Evolutionary conservation across 2,797 vertebrate genomes (phyloP).

Genomic region (Spinus olivaceus): DNA sequence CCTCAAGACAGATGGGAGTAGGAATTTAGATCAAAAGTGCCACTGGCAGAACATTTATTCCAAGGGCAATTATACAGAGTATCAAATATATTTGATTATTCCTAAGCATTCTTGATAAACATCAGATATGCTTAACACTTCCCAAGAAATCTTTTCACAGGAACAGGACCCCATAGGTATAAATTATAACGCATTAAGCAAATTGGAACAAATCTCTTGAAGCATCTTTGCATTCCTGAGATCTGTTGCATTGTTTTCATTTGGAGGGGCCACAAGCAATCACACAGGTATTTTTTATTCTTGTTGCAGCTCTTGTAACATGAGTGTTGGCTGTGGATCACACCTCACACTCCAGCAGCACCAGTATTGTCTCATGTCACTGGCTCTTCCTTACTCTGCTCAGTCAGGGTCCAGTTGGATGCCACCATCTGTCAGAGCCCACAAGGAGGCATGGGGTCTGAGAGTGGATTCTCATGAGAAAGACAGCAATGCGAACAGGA

Average conservation of each 20-base stretch:
- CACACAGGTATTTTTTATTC: not conserved
- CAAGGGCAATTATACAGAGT: not conserved
- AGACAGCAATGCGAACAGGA: conserved; percentile 72
- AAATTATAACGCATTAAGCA: not conserved
- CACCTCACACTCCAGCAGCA: not conserved
- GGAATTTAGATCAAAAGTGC: not conserved
- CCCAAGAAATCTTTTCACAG: not conserved
- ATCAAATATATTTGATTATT: not conserved
- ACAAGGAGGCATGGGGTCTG: not conserved
- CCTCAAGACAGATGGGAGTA: not conserved
- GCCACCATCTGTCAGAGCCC: conserved; percentile 37
- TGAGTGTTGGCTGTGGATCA: not conserved
- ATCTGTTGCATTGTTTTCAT: not conserved
- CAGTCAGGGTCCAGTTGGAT: conserved; percentile 2
- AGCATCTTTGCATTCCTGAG: not conserved
- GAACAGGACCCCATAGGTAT: not conserved
- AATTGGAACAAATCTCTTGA: not conserved
- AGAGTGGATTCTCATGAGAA: conserved; percentile 76
- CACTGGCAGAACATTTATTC: not conserved
- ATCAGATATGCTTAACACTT: not conserved
- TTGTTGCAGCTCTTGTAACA: not conserved
- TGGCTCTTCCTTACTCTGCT: not conserved
- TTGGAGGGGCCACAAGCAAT: not conserved
- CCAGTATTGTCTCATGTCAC: not conserved
- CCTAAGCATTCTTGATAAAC: not conserved